phyloP scores from a whole-genome alignment of 2,797 vertebrate genomes.

The Octomys mimax region DNA sequence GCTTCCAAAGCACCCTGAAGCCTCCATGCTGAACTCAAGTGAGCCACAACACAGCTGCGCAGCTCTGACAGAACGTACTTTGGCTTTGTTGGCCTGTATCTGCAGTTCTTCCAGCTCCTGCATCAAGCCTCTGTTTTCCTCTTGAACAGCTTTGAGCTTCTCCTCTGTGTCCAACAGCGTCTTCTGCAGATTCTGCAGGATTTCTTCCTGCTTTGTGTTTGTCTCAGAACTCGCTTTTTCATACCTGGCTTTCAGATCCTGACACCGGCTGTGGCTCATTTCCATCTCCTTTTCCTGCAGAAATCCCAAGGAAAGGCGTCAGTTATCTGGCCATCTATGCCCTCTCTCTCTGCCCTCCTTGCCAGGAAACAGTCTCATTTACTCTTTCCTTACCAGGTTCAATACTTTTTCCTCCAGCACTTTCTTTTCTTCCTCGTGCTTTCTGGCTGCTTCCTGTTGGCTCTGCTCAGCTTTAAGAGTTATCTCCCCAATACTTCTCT shows the following conservation, averaged over 20 bases:
- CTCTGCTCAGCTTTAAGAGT: conserved; percentile 91
- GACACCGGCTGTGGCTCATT: conserved; percentile 86
- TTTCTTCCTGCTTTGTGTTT: conserved; percentile 88
- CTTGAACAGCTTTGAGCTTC: conserved; percentile 88
- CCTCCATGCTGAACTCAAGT: accelerated
- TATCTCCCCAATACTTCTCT: conserved; percentile 90
- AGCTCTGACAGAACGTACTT: conserved; percentile 87
- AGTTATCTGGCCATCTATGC: accelerated
- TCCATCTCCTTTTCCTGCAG: conserved; percentile 92
- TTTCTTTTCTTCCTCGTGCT: conserved; percentile 90
- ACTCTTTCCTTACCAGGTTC: conserved; percentile 90
- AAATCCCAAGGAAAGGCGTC: background rate
- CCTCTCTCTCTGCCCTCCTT: background rate
- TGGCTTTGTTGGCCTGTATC: conserved; percentile 91
- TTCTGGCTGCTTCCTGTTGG: conserved; percentile 88
- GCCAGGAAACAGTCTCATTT: background rate
- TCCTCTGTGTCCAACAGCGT: conserved; percentile 88
- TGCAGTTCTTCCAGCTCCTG: conserved; percentile 91
- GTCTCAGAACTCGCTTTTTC: conserved; percentile 90
- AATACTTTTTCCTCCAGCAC: conserved; percentile 90
- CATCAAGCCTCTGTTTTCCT: conserved; percentile 89
- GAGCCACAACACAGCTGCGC: accelerated
- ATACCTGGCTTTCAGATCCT: conserved; percentile 90
- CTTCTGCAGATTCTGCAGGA: conserved; percentile 87
- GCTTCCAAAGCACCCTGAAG: background rate